phyloP scores from a whole-genome alignment of 2,113 vertebrate species.

The Dissostichus mawsoni region DNA sequence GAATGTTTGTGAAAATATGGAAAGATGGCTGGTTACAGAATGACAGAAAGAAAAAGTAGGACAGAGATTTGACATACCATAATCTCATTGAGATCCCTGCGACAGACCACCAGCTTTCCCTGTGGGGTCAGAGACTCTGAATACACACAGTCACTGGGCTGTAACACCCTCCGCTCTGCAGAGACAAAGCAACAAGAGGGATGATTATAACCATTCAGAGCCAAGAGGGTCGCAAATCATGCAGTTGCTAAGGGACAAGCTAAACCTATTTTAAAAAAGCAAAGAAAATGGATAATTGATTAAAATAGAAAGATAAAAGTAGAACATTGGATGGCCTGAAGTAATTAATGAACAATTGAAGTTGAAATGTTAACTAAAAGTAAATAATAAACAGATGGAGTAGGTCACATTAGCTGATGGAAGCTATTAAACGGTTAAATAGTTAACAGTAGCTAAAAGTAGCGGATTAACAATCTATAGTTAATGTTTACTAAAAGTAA shows the following conservation, averaged over 20 bases:
- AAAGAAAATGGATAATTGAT: not conserved
- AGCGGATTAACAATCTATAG: not conserved
- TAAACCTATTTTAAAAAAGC: not conserved
- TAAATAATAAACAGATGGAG: not conserved
- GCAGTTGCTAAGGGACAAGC: not conserved
- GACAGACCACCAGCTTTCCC: constrained; percentile 90
- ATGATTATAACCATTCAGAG: constrained; percentile 10
- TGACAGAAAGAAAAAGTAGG: not conserved
- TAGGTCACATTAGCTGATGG: not conserved
- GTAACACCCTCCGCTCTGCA: constrained; percentile 91
- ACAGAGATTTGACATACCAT: constrained; percentile 83
- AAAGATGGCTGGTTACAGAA: not conserved
- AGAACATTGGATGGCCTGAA: not conserved
- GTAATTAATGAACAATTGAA: not conserved
- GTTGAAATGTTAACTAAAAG: not conserved
- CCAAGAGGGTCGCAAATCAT: not conserved
- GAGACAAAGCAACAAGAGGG: constrained; percentile 6
- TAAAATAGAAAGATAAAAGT: not conserved
- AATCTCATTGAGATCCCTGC: constrained; percentile 90
- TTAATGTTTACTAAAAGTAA: not conserved
- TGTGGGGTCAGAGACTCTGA: constrained; percentile 91
- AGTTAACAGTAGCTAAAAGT: not conserved
- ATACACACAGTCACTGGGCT: constrained; percentile 90
- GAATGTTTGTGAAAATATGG: not conserved
- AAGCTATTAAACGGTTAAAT: not conserved